These are phyloP conservation scores for Proisotoma minuta DNA, from an alignment of 2,888 invertebrate genomes.

Conservation along the genomic window DNA sequence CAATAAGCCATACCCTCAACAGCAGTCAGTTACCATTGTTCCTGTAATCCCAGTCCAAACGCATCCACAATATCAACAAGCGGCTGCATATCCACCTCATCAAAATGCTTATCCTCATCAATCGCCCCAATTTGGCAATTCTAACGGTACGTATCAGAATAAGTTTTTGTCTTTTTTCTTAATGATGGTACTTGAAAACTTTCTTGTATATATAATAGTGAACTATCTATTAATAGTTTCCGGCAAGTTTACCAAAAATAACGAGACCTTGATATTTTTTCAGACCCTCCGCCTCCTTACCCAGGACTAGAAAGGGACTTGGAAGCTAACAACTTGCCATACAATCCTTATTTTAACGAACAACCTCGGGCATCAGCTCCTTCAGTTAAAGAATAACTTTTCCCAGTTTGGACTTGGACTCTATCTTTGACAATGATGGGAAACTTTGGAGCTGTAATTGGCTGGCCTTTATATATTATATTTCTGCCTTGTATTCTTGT, in stretches of 20 bases:
- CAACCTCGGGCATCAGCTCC: conserved; percentile 18
- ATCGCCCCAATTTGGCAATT: neutral
- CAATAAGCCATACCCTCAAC: conserved; percentile 40
- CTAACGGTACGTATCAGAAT: no score
- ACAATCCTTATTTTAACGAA: conserved; percentile 33
- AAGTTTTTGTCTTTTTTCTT: no score
- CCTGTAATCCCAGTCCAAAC: conserved; percentile 10
- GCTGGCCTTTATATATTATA: no score
- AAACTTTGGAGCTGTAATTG: no score
- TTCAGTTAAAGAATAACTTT: conserved; percentile 4
- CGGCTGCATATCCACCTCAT: neutral
- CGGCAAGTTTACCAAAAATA: no score
- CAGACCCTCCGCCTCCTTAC: conserved; percentile 36
- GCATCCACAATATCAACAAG: conserved; percentile 10
- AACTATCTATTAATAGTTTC: no score
- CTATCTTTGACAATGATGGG: no score
- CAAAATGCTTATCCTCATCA: neutral
- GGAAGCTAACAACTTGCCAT: conserved; percentile 24
- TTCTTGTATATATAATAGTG: no score
- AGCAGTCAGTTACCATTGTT: conserved; percentile 37
- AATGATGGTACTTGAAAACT: no score
- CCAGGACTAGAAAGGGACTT: conserved; percentile 28
- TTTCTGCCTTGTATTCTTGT: no score
- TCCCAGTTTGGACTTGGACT: no score
- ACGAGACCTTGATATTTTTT: no score